phyloP scores from a whole-genome alignment of 1,140 invertebrate genomes.

The Steinernema feltiae region DNA sequence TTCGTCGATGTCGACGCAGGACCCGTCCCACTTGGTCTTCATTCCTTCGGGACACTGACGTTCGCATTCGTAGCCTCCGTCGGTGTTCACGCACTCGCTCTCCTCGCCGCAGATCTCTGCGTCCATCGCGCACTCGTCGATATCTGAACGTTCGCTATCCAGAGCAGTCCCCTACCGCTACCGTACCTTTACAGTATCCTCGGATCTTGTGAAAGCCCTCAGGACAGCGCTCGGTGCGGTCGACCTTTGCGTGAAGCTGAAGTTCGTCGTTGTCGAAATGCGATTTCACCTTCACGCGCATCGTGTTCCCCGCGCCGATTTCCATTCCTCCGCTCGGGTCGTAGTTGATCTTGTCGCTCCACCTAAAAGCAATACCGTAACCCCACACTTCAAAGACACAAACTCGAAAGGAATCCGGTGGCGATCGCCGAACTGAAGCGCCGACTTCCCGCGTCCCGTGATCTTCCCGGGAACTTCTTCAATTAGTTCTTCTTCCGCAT shows the following conservation, averaged over 20 bases:
- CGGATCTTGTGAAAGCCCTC: constrained; percentile 34
- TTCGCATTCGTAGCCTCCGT: constrained; percentile 34
- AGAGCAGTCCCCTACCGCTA: not conserved
- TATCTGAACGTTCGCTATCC: constrained; percentile 22
- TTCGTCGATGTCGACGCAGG: constrained; percentile 41
- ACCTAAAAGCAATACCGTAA: constrained; percentile 12
- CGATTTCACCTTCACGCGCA: constrained; percentile 21
- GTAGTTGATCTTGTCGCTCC: constrained; percentile 34
- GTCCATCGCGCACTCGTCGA: constrained; percentile 38
- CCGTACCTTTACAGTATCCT: constrained; percentile 31
- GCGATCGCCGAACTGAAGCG: constrained; percentile 31
- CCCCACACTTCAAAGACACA: constrained; percentile 21
- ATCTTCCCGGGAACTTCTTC: constrained; percentile 29
- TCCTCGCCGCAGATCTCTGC: constrained; percentile 1
- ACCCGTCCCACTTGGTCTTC: constrained; percentile 25
- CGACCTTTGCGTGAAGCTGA: constrained; percentile 21
- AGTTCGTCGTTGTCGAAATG: constrained; percentile 28
- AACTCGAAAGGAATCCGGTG: constrained; percentile 29
- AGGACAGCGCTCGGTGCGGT: constrained; percentile 30
- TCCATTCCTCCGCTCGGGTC: constrained; percentile 10
- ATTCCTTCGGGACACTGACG: constrained; percentile 30
- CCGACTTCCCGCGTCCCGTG: constrained; percentile 34
- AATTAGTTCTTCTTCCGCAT: constrained; percentile 32
- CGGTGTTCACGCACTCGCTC: constrained; percentile 19
- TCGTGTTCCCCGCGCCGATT: constrained; percentile 26